phyloP scores from a whole-genome alignment of 2,797 vertebrate genomes.

The Sebastes minor region DNA sequence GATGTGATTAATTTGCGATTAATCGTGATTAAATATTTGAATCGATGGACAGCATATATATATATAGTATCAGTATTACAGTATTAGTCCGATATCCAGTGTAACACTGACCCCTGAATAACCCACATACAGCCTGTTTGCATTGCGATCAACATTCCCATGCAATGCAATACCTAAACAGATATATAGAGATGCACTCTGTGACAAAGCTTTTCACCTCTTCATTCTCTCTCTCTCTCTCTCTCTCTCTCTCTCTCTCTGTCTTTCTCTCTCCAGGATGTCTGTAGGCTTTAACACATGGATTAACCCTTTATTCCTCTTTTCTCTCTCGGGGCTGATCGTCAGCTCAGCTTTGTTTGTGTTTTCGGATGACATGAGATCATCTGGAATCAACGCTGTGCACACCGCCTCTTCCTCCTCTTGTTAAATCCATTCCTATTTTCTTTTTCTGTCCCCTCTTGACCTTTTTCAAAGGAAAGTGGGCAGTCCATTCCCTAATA shows the following conservation, averaged over 20 bases:
- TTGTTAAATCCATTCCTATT: constrained; percentile 13
- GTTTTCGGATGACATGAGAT: constrained; percentile 57
- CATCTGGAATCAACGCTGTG: constrained; percentile 55
- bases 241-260: not conserved
- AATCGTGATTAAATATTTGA: no score
- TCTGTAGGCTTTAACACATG: constrained; percentile 56
- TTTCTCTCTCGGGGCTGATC: constrained; percentile 24
- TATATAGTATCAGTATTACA: no score
- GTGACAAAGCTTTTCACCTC: not conserved
- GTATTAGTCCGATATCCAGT: not conserved
- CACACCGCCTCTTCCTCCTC: constrained; percentile 12
- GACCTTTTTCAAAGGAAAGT: constrained; percentile 10
- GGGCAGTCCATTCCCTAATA: not conserved
- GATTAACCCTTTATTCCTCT: constrained; percentile 62
- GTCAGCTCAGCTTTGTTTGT: constrained; percentile 44
- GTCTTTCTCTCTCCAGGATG: constrained; percentile 20
- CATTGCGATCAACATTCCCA: not conserved
- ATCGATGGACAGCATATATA: no score
- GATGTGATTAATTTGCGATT: no score
- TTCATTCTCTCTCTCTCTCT: not conserved
- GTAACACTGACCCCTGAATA: not conserved
- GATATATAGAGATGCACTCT: constrained; percentile 1
- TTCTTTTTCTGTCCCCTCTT: constrained; percentile 18
- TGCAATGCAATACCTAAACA: not conserved
- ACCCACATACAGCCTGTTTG: not conserved